phyloP scores from a whole-genome alignment of 1,140 invertebrate genomes.

The Aphaenogaster rudis region DNA sequence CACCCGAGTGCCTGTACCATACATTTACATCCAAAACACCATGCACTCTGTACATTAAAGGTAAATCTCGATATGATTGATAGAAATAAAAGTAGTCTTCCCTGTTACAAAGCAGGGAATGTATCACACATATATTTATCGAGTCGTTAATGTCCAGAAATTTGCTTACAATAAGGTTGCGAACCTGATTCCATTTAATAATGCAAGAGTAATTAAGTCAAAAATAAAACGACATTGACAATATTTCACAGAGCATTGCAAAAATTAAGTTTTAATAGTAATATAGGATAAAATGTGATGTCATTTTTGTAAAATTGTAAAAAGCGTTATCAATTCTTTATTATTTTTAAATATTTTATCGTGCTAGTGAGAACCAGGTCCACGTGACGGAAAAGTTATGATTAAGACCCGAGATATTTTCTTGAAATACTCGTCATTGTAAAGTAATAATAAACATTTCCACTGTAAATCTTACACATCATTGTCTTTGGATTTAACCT shows the following conservation, averaged over 20 bases:
- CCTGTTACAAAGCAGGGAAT: constrained; percentile 57
- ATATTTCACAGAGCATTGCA: constrained; percentile 2
- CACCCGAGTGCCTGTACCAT: constrained; percentile 84
- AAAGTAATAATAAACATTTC: constrained; percentile 23
- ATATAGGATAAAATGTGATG: constrained; percentile 2
- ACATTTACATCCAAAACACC: constrained; percentile 84
- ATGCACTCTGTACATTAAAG: constrained; percentile 82
- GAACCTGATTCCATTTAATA: constrained; percentile 40
- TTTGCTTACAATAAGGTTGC: background rate
- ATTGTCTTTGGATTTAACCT: constrained; percentile 3
- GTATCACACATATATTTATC: constrained; percentile 43
- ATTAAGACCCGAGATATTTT: constrained; percentile 23
- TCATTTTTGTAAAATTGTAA: constrained; percentile 2
- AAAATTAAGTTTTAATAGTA: constrained; percentile 25
- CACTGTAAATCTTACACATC: constrained; percentile 14
- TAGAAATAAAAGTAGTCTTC: constrained; percentile 54
- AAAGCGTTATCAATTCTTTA: constrained; percentile 15
- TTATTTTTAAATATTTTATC: constrained; percentile 20
- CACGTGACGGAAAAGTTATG: constrained; percentile 7
- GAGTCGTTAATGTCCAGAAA: constrained; percentile 16
- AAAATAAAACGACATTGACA: constrained; percentile 5
- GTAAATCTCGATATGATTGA: constrained; percentile 55
- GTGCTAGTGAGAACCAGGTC: constrained; percentile 23
- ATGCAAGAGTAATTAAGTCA: background rate
- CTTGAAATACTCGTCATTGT: constrained; percentile 27